Conservation (phyloP, 1,140 invertebrate species). For the Melipona quadrifasciata region DNA sequence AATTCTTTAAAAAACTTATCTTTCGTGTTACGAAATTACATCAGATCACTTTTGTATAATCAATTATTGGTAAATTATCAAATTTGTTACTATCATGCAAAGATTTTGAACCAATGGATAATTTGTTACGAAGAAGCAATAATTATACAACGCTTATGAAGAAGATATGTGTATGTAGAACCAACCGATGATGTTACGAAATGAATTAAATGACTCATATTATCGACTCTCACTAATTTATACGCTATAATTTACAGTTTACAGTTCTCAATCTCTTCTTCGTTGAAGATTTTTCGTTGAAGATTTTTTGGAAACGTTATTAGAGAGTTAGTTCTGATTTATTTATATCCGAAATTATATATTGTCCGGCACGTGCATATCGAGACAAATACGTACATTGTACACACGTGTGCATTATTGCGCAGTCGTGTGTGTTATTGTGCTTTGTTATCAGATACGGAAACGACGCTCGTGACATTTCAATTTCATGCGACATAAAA, state of each 20-base stretch:
- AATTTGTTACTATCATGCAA: too few relatives aligned
- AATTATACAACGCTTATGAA: not conserved
- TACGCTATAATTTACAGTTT: not conserved
- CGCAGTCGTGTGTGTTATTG: slow-evolving; percentile 47
- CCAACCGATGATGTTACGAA: not conserved
- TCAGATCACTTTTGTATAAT: too few relatives aligned
- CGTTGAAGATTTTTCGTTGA: not conserved
- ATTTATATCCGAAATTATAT: slow-evolving; percentile 24
- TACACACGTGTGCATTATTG: slow-evolving; percentile 32
- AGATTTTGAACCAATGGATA: too few relatives aligned
- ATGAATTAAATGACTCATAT: not conserved
- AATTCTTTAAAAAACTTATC: too few relatives aligned
- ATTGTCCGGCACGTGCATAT: not conserved
- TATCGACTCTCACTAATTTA: not conserved
- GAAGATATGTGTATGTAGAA: not conserved
- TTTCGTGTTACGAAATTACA: too few relatives aligned
- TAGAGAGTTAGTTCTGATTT: not conserved
- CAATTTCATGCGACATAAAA: slow-evolving; percentile 59
- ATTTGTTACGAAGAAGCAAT: not conserved
- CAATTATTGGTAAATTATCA: too few relatives aligned
- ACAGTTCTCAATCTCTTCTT: not conserved
- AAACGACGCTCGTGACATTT: slow-evolving; percentile 48
- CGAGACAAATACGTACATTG: not conserved
- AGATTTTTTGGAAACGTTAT: not conserved
- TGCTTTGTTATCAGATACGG: slow-evolving; percentile 51